Percentiles rank a stretch among this genome's conserved stretches.
phyloP scores from a whole-genome alignment of 2,113 vertebrate genomes.

The Lathamus discolor region DNA sequence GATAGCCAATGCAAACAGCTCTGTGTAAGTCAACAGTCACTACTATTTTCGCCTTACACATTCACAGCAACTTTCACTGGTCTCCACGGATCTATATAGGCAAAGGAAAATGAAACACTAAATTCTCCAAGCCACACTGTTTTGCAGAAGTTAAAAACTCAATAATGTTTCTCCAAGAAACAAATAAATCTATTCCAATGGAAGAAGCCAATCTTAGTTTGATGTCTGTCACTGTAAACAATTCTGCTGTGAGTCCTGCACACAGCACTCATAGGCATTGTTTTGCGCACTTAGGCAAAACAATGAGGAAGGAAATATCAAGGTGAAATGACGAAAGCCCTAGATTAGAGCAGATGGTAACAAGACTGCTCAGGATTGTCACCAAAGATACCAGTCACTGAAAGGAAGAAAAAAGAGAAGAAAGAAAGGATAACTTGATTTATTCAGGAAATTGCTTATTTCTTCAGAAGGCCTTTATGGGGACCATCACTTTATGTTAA shows the following conservation, averaged over 20 bases:
- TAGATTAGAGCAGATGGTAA: conserved; percentile 52
- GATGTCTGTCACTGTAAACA: background rate
- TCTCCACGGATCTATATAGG: background rate
- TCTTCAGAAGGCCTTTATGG: conserved; percentile 62
- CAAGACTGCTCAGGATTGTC: conserved; percentile 40
- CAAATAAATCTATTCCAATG: background rate
- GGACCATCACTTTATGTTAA: conserved; percentile 43
- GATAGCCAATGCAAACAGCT: background rate
- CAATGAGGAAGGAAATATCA: conserved; percentile 47
- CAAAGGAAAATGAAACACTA: conserved; percentile 28
- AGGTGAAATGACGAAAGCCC: conserved; percentile 31
- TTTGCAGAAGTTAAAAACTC: conserved; percentile 6
- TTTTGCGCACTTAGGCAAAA: conserved; percentile 7
- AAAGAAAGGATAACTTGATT: conserved; percentile 55
- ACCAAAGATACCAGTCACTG: conserved; percentile 37
- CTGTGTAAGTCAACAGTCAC: background rate
- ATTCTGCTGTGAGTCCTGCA: background rate
- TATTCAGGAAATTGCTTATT: conserved; percentile 67
- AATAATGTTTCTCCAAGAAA: background rate
- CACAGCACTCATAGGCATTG: background rate
- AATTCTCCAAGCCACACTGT: background rate
- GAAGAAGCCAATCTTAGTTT: conserved; percentile 2
- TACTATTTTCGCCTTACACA: background rate
- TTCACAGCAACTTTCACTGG: background rate
- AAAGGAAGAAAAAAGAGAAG: conserved; percentile 44